Conservation (phyloP, 1,140 invertebrate species). For the Cepaea nemoralis region DNA sequence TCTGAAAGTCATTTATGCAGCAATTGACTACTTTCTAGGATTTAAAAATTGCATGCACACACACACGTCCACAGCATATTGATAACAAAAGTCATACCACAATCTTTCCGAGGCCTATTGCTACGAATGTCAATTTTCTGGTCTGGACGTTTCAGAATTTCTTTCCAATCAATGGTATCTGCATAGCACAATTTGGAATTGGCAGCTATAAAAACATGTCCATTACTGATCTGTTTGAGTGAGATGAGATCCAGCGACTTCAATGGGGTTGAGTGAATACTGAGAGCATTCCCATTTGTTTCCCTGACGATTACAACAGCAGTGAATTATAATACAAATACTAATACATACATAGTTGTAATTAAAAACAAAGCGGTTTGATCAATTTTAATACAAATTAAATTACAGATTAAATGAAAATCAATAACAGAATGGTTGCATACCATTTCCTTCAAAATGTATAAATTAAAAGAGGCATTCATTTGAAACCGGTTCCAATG, state of each 20-base stretch:
- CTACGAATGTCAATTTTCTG: slow-evolving; percentile 75
- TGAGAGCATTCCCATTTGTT: slow-evolving; percentile 45
- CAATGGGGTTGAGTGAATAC: slow-evolving; percentile 71
- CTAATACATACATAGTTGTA: too few species aligned
- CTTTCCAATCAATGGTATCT: slow-evolving; percentile 86
- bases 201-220: slow-evolving; percentile 88
- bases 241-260: slow-evolving; percentile 82
- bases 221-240: slow-evolving; percentile 87
- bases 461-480: too few species aligned
- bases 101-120: slow-evolving; percentile 83
- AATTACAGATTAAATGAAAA: too few species aligned
- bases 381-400: too few species aligned
- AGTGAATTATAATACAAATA: neutral
- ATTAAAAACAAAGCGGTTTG: too few species aligned
- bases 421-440: too few species aligned
- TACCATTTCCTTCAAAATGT: too few species aligned
- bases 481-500: too few species aligned
- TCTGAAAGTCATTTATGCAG: too few species aligned
- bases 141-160: slow-evolving; percentile 77
- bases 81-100: slow-evolving; percentile 81
- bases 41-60: too few species aligned
- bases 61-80: too few species aligned
- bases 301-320: neutral
- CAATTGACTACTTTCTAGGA: too few species aligned
- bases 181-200: slow-evolving; percentile 92